These are phyloP conservation scores for Invenusta paracnida DNA, from an alignment of 2,888 invertebrate genomes.

Conservation along the genomic window DNA sequence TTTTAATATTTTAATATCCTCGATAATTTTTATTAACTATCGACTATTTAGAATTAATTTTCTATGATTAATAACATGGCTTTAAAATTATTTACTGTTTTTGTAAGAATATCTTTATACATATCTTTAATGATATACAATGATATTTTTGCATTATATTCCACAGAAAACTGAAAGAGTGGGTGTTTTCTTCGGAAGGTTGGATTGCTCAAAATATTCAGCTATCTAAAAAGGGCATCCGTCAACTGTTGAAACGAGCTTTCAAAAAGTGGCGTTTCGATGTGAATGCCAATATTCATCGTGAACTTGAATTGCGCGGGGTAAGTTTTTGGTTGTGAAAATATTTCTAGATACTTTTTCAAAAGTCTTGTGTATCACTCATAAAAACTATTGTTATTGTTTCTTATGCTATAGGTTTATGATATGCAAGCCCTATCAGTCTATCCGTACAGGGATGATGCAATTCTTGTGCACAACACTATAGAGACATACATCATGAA, in stretches of 20 bases:
- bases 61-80: too few species aligned
- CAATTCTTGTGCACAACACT: constrained; percentile 58
- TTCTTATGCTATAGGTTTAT: constrained; percentile 53
- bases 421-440: constrained; percentile 49
- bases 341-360: too few species aligned
- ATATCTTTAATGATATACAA: too few species aligned
- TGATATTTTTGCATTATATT: background rate
- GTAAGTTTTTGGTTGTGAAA: constrained; percentile 49
- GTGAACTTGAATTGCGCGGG: constrained; percentile 58
- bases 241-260: constrained; percentile 41
- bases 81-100: too few species aligned
- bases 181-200: constrained; percentile 50
- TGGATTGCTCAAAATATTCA: constrained; percentile 44
- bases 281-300: constrained; percentile 55
- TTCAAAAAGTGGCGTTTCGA: constrained; percentile 41
- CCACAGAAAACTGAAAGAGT: constrained; percentile 48
- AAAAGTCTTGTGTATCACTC: too few species aligned
- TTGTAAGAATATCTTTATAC: too few species aligned
- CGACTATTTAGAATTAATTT: too few species aligned
- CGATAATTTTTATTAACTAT: too few species aligned
- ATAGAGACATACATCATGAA: constrained; percentile 56
- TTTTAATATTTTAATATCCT: too few species aligned
- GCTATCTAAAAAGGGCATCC: constrained; percentile 42
- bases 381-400: background rate
- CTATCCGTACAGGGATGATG: constrained; percentile 57